Percentiles rank a stretch among this genome's conserved stretches.
Evolutionary conservation across 23 tunicate genomes (phyloP).

Genomic region (Trididemnum nubilum): DNA sequence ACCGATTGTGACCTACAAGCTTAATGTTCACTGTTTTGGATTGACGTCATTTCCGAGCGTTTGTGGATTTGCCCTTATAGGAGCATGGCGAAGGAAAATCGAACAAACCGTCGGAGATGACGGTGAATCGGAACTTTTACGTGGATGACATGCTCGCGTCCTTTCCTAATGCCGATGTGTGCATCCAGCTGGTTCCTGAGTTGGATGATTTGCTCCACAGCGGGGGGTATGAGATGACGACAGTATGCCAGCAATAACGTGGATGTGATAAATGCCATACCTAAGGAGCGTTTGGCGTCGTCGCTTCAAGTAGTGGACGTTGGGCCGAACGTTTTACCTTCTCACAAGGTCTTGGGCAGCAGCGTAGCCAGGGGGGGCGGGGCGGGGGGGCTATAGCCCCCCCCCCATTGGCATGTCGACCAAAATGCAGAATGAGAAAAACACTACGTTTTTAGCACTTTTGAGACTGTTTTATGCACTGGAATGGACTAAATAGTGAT

Average conservation of each 20-base stretch:
- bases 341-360: background rate
- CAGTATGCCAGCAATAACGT: background rate
- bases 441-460: too few species aligned
- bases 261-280: background rate
- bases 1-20: background rate
- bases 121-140: background rate
- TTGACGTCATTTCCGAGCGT: background rate
- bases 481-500: too few species aligned
- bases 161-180: background rate
- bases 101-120: background rate
- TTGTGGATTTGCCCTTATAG: background rate
- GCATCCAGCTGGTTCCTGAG: background rate
- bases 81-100: background rate
- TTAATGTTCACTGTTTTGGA: slow-evolving; percentile 3
- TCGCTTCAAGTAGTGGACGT: background rate
- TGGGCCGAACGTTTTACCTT: background rate
- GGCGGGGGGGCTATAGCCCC: too few species aligned
- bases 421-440: too few species aligned
- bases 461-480: too few species aligned
- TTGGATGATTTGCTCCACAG: background rate
- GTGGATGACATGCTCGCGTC: slow-evolving; percentile 1
- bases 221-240: background rate
- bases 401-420: too few species aligned
- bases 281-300: background rate
- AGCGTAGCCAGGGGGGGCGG: too few species aligned